Percentiles rank a stretch among this genome's conserved stretches.
phyloP scores from a whole-genome alignment of 2,888 invertebrate genomes.

The Iselma pallidipennis region DNA sequence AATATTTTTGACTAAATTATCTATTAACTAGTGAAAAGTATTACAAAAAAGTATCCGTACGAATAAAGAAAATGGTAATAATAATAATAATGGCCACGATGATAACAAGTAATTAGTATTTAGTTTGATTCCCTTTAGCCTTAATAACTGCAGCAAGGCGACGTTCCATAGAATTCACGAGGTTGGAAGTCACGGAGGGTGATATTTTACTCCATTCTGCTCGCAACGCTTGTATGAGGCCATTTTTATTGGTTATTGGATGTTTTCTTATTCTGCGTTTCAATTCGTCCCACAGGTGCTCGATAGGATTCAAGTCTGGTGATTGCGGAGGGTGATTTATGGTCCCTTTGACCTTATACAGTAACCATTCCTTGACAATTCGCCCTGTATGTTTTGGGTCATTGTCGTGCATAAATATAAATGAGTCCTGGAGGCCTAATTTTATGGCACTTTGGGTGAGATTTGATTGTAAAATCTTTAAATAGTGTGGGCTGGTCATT shows the following conservation, averaged over 20 bases:
- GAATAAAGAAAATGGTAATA: no score
- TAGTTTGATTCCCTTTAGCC: neutral
- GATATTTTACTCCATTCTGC: conserved; percentile 6
- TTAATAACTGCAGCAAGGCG: no score
- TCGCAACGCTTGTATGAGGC: neutral
- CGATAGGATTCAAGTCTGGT: conserved; percentile 5
- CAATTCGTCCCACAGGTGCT: conserved; percentile 12
- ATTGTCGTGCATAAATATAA: conserved; percentile 4
- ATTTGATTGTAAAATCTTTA: conserved; percentile 1
- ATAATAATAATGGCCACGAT: neutral
- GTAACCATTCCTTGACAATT: neutral
- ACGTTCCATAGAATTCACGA: neutral
- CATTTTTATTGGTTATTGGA: neutral
- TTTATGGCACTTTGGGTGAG: conserved; percentile 3
- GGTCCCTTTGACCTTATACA: neutral
- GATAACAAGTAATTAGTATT: neutral
- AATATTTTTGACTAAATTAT: no score
- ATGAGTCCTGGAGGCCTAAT: conserved; percentile 1
- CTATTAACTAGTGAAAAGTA: no score
- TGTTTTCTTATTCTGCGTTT: conserved; percentile 4
- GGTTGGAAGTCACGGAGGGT: neutral
- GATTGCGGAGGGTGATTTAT: neutral
- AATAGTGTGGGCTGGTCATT: conserved; percentile 4
- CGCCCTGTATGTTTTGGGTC: conserved; percentile 1
- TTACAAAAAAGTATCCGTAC: no score